Base-by-base conservation (phyloP, 2,888 invertebrate genomes). In the Apodemia hepburni region DNA sequence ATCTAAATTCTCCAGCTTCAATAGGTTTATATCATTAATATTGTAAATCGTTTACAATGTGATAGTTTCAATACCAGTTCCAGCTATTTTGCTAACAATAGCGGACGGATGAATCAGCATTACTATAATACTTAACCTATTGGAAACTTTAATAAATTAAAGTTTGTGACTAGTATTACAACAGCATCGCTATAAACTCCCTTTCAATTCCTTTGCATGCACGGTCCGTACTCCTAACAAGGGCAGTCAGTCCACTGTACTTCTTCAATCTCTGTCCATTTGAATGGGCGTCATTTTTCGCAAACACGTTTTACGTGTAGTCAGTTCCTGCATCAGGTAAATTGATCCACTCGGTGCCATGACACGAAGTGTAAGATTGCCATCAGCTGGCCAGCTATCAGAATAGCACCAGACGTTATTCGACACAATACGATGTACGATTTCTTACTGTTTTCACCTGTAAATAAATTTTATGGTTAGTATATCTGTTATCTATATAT, bases 361-460 rank as follows among this genome's bases (percentile, higher is more conserved):
- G 68, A 64, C 1, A 71, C 65, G 70, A 78, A 84, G 71, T 81
- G 70, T 1, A 70, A 35, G 4, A 64, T 63, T 1, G 81, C 78
- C 0, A 74, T 66, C 33, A 73, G 63, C 12, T 71, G 65, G 8
- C 80, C 85, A 0, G 66, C 68, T 22, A 70, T 49, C 49, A 91
- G 71, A 1, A 78, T 35, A 2, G 77, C 62, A 5, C 65, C 76
- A 0, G 91, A 88, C 15, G 76, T 60, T 63, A 79, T 66, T 33
- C 86, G 82, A 57, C 61, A 71, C 69, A 63, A 76, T 33, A 68
- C 63, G 17, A 87, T 74, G 63, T 71, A 68, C 0, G 65, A 68
- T 58, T 78, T 80, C 3, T 71, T 73, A 11, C 74, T 73, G 71
- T 87, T 84, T 69, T 89, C 89, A 67, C 89, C 89, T 88, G 74